Evolutionary conservation across 2,113 vertebrate species (phyloP).

Genomic region (Talpa occidentalis): DNA sequence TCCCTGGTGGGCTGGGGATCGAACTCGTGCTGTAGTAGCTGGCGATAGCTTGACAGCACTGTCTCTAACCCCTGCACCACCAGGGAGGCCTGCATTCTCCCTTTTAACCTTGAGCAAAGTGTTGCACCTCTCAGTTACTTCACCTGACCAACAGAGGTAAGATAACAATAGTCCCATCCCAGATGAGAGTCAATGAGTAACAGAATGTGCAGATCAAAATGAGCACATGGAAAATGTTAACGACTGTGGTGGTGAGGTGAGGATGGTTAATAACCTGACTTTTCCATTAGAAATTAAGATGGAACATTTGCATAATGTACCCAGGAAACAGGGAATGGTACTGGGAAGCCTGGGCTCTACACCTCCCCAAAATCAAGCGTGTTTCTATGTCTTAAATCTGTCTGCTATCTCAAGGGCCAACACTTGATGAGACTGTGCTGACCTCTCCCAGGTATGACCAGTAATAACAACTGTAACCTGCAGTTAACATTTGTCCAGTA

Average conservation of each 20-base stretch:
- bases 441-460: background rate
- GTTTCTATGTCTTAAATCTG: background rate
- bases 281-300: background rate
- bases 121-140: no score
- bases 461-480: background rate
- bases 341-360: background rate
- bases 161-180: no score
- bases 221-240: background rate
- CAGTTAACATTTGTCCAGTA: background rate
- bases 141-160: no score
- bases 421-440: no score
- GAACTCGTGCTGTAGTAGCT: no score
- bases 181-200: no score
- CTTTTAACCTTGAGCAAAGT: no score
- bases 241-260: fast-evolving
- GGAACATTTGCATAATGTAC: background rate
- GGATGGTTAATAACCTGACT: background rate
- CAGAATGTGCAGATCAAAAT: background rate
- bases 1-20: no score
- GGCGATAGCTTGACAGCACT: no score
- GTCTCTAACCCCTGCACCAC: no score
- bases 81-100: fast-evolving
- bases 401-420: background rate
- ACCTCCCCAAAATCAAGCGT: background rate
- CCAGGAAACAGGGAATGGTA: background rate